Evolutionary conservation across 2,797 vertebrate species (phyloP).

Genomic region (Hozukius guyotensis): DNA sequence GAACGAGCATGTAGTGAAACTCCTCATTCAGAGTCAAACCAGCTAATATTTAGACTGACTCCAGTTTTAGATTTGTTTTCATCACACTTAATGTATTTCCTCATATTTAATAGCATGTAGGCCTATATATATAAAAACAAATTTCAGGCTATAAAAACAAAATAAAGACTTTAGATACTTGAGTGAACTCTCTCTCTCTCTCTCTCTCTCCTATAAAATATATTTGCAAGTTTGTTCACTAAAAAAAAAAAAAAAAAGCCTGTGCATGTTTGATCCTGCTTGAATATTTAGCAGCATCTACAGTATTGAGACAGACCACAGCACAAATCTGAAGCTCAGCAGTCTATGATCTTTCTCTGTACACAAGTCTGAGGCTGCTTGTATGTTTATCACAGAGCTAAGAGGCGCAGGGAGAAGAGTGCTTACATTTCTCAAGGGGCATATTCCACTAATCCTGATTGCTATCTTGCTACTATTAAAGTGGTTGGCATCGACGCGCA

Average conservation of each 20-base stretch:
- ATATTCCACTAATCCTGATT: slow-evolving; percentile 58
- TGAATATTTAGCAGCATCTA: slow-evolving; percentile 43
- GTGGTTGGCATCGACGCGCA: background rate
- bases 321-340: slow-evolving; percentile 16
- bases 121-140: no score
- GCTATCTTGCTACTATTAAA: slow-evolving; percentile 41
- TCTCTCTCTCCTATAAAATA: background rate
- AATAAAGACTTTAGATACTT: background rate
- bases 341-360: slow-evolving; percentile 53
- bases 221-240: slow-evolving; percentile 1
- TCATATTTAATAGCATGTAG: no score
- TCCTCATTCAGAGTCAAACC: background rate
- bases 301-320: slow-evolving; percentile 23
- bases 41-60: background rate
- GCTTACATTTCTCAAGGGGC: slow-evolving; percentile 50
- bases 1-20: background rate
- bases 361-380: slow-evolving; percentile 37
- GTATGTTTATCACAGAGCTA: slow-evolving; percentile 49
- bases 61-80: background rate
- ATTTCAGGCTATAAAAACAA: background rate
- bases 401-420: slow-evolving; percentile 26
- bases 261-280: slow-evolving; percentile 11
- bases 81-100: background rate
- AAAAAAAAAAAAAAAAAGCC: slow-evolving; percentile 2
- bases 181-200: background rate